phyloP scores from a whole-genome alignment of 1,140 invertebrate species.

The Chionoecetes opilio region DNA sequence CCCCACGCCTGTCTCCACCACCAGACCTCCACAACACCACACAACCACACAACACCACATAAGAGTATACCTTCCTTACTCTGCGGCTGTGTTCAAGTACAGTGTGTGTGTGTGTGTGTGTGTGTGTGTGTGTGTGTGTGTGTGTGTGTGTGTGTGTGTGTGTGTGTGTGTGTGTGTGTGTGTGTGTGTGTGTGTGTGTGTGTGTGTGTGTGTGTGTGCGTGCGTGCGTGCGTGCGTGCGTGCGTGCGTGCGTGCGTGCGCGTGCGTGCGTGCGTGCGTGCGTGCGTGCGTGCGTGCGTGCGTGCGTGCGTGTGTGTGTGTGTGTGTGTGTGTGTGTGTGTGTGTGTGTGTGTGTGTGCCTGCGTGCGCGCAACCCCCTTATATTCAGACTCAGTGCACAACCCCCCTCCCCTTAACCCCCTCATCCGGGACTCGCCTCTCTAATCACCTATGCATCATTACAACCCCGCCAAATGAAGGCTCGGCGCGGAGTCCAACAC shows the following conservation, averaged over 20 bases:
- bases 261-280: too few relatives aligned
- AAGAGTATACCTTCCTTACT: not conserved
- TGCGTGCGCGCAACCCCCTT: not conserved
- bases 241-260: constrained; percentile 28
- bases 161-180: constrained; percentile 46
- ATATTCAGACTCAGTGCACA: not conserved
- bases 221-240: constrained; percentile 28
- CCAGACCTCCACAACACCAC: not conserved
- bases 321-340: too few relatives aligned
- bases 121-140: constrained; percentile 46
- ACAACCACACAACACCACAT: not conserved
- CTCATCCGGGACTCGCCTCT: constrained; percentile 13
- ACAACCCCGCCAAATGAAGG: constrained; percentile 12
- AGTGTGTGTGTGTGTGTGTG: constrained; percentile 43
- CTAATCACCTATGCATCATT: constrained; percentile 41
- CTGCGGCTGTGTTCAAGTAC: not conserved
- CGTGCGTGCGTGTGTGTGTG: too few relatives aligned
- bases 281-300: too few relatives aligned
- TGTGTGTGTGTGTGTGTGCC: too few relatives aligned
- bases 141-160: constrained; percentile 46
- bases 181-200: constrained; percentile 42
- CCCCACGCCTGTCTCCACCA: too few relatives aligned
- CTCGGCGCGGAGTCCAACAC: not conserved
- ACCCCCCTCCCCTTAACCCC: not conserved
- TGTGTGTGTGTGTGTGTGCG: constrained; percentile 43